Base-by-base conservation (phyloP, 2,797 vertebrate genomes). In the Carduelis carduelis region DNA sequence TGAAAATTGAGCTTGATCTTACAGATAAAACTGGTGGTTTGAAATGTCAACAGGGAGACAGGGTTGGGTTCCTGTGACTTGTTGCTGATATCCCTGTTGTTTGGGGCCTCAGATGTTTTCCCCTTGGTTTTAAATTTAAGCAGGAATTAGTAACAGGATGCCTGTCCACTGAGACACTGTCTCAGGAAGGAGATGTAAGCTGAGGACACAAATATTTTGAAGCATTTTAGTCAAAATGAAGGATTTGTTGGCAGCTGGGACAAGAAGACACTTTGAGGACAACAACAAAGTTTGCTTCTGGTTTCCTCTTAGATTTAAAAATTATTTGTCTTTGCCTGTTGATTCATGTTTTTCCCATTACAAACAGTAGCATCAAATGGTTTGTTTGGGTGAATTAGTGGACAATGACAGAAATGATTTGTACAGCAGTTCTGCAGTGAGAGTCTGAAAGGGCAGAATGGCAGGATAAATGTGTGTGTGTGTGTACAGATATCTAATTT, bases 81-180 rank as follows among this genome's bases (percentile, higher is more conserved):
- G 32, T 37, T 85, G 4, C 79, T 53, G n/a, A 1, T 41, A 46
- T 55, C 49, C 14, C 24, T 76, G 53, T 16, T 68, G 35, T 50
- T 57, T 91, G n/a, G 78, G 83, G 60, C 64, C 46, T 76, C 63
- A 61, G 55, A 89, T 63, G 61, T 83, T 80, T 91, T 88, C 77
- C 34, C 15, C 49, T 61, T 91, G 74, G 72, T 87, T 97, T 96
- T 89, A 70, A 83, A 83, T 76, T 94, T 66, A 85, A 88, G 49
- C 75, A 87, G 92, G 66, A 95, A 83, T 84, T 77, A 84, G 75
- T 81, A 91, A 69, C 64, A 57, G 82, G 93, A 97, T 97, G 97
- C 96, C 93, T 98, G 94, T 92, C 89, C 90, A 74, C 90, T 98
- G 97, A 96, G 97, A 95, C 18, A 96, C 95, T 97, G 96, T 97